These are phyloP conservation scores for Amphiprion clarkii DNA, from an alignment of 2,797 vertebrate genomes.

Conservation along the genomic window DNA sequence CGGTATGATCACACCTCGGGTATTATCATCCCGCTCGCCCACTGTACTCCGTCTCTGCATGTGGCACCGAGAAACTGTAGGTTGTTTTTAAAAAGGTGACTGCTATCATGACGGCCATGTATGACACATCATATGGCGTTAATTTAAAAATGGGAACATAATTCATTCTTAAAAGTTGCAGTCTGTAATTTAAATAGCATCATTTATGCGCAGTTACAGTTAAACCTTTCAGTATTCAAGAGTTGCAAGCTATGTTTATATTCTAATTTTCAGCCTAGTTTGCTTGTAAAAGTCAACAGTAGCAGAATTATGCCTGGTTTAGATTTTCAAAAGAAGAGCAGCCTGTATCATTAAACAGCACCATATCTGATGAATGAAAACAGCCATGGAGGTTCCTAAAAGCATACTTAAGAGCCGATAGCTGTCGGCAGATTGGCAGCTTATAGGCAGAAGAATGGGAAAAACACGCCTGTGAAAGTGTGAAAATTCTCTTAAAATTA, in stretches of 20 bases:
- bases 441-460: constrained; percentile 26
- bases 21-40: constrained; percentile 58
- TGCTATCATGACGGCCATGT: neutral
- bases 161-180: too few relatives aligned
- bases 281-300: constrained; percentile 18
- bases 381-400: constrained; percentile 33
- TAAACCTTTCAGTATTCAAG: neutral
- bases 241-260: constrained; percentile 1
- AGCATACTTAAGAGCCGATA: constrained; percentile 38
- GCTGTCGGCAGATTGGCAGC: constrained; percentile 52
- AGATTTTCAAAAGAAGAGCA: constrained; percentile 35
- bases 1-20: constrained; percentile 66
- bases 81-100: constrained; percentile 43
- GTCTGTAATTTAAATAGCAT: too few relatives aligned
- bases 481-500: constrained; percentile 37
- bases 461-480: constrained; percentile 46
- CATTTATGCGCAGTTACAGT: too few relatives aligned
- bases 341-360: constrained; percentile 50
- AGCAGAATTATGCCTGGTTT: constrained; percentile 45
- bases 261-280: neutral
- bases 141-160: neutral
- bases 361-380: constrained; percentile 43
- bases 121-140: constrained; percentile 18
- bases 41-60: constrained; percentile 36
- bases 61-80: constrained; percentile 32